phyloP scores from a whole-genome alignment of 2,888 invertebrate species.

The Tenthredo distinguenda region DNA sequence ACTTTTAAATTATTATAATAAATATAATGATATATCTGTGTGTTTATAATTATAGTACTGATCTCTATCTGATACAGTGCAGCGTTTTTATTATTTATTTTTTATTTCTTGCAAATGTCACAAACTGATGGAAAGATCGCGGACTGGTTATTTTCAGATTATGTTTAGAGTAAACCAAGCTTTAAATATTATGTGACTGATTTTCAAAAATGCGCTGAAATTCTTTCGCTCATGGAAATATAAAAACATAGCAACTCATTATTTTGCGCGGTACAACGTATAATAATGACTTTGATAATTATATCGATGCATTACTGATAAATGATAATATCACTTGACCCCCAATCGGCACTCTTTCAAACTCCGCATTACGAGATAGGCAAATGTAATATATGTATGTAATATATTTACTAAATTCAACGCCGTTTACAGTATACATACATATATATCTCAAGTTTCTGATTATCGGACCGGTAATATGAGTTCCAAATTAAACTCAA shows the following conservation, averaged over 20 bases:
- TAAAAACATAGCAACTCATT: neutral
- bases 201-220: neutral
- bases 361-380: neutral
- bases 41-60: slow-evolving; percentile 74
- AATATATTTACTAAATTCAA: neutral
- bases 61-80: slow-evolving; percentile 72
- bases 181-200: slow-evolving; percentile 6
- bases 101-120: slow-evolving; percentile 63
- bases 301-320: neutral
- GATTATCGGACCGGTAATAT: neutral
- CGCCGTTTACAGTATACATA: neutral
- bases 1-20: slow-evolving; percentile 77
- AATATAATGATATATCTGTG: slow-evolving; percentile 76
- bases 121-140: slow-evolving; percentile 72
- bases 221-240: neutral
- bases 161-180: neutral
- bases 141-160: slow-evolving; percentile 45
- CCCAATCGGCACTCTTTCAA: neutral
- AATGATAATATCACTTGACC: slow-evolving; percentile 27
- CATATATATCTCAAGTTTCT: neutral
- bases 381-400: neutral
- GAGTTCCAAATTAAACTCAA: neutral
- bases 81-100: slow-evolving; percentile 25
- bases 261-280: slow-evolving; percentile 5
- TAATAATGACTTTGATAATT: slow-evolving; percentile 19